These are phyloP conservation scores for Hippasteria phrygiana DNA, from an alignment of 53 echinoderm and acorn worm genomes.

Conservation along the genomic window DNA sequence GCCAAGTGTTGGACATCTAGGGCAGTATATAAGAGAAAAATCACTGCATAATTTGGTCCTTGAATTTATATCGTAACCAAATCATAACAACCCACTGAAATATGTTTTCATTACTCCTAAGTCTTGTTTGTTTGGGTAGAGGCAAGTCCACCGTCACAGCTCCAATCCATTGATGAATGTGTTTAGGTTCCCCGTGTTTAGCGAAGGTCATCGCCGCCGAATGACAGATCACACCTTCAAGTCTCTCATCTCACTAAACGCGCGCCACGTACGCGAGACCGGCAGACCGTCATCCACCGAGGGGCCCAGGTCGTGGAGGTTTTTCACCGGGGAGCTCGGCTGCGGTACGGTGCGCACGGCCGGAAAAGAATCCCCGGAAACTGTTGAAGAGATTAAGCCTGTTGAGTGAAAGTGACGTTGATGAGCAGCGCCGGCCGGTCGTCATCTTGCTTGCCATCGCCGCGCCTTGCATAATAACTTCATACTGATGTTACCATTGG, in stretches of 20 bases:
- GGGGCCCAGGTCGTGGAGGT: too few relatives aligned
- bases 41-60: background rate
- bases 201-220: background rate
- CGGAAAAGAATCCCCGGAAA: background rate
- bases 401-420: background rate
- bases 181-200: background rate
- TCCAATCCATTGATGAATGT: background rate
- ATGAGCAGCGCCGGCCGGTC: background rate
- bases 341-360: background rate
- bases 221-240: background rate
- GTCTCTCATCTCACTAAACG: background rate
- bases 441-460: conserved; percentile 13
- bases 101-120: background rate
- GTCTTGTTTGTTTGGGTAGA: background rate
- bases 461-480: too few relatives aligned
- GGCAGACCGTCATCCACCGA: too few relatives aligned
- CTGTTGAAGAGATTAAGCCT: too few relatives aligned
- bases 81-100: background rate
- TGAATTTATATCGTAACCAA: background rate
- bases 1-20: background rate
- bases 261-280: too few relatives aligned
- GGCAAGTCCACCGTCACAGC: background rate
- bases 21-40: background rate
- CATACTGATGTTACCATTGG: too few relatives aligned
- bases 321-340: background rate